Evolutionary conservation across 2,113 vertebrate species (phyloP).

Genomic region (Laterallus jamaicensis): DNA sequence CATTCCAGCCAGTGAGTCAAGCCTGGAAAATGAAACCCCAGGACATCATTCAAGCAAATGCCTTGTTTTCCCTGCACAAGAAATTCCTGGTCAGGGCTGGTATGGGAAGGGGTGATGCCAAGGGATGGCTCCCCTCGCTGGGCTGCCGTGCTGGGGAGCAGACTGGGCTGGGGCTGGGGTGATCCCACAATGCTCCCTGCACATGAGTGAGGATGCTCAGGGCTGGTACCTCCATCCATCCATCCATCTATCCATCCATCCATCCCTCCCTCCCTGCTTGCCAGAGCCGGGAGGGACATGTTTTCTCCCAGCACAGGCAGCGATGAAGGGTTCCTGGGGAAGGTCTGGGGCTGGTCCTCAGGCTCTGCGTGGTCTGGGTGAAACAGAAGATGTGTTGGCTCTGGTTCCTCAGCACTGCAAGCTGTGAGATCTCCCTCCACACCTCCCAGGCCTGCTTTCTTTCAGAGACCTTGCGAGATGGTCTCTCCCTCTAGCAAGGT

Average conservation of each 20-base stretch:
- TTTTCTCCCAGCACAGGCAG: not conserved
- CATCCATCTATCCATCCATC: no score
- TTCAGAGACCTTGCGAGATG: not conserved
- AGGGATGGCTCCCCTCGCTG: not conserved
- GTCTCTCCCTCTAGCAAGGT: not conserved
- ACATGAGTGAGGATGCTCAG: not conserved
- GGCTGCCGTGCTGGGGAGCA: not conserved
- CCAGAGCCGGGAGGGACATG: fast-evolving
- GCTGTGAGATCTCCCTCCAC: not conserved
- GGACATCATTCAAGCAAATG: not conserved
- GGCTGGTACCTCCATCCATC: no score
- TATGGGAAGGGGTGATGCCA: not conserved
- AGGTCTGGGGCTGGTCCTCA: not conserved
- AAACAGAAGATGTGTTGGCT: not conserved
- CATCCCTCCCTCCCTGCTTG: not conserved
- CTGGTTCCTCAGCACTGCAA: not conserved
- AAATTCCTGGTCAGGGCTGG: not conserved
- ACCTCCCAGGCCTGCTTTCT: not conserved
- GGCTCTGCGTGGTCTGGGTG: fast-evolving
- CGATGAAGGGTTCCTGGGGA: not conserved
- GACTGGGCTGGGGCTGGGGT: not conserved
- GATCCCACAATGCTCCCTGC: not conserved
- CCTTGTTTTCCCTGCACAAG: not conserved
- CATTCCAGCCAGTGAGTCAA: not conserved
- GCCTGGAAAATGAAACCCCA: not conserved